Percentiles rank a stretch among this genome's conserved stretches.
Conservation (phyloP, 1,140 invertebrate genomes). For the Drosophila auraria region DNA sequence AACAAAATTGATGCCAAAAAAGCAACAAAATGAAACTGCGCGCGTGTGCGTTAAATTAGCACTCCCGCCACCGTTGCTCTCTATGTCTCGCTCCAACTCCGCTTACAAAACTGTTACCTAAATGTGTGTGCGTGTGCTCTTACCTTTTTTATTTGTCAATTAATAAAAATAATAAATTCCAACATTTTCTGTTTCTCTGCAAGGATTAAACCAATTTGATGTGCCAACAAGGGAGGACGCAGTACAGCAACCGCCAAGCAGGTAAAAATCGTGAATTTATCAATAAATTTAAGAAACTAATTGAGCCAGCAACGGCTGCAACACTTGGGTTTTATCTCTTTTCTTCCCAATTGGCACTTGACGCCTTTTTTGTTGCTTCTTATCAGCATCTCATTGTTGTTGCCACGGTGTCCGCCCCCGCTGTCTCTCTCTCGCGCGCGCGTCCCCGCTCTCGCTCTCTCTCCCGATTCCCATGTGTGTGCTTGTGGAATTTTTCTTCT, state of each 20-base stretch:
- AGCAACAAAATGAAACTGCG: constrained; percentile 2
- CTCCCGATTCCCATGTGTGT: constrained; percentile 2
- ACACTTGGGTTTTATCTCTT: constrained; percentile 10
- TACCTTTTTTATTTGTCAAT: constrained; percentile 4
- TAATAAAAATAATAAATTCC: constrained; percentile 8
- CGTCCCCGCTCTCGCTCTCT: constrained; percentile 2
- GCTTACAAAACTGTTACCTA: constrained; percentile 34
- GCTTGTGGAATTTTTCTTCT: constrained; percentile 25
- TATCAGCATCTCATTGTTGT: constrained; percentile 39
- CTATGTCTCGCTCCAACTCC: constrained; percentile 18
- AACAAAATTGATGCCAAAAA: constrained; percentile 45
- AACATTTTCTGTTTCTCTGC: not conserved
- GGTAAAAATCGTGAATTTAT: constrained; percentile 13
- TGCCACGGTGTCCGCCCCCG: constrained; percentile 6
- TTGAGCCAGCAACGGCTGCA: constrained; percentile 13
- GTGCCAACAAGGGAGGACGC: constrained; percentile 11
- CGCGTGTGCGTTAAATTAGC: constrained; percentile 30
- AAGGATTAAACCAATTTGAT: constrained; percentile 11
- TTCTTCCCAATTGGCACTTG: constrained; percentile 17
- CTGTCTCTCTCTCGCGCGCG: constrained; percentile 1
- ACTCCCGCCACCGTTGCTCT: constrained; percentile 5
- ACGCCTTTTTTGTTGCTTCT: constrained; percentile 21
- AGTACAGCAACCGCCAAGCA: not conserved
- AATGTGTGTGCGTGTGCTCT: constrained; percentile 14
- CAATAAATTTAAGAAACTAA: constrained; percentile 17